phyloP scores from a whole-genome alignment of 2,113 vertebrate genomes.

The Lophius piscatorius region DNA sequence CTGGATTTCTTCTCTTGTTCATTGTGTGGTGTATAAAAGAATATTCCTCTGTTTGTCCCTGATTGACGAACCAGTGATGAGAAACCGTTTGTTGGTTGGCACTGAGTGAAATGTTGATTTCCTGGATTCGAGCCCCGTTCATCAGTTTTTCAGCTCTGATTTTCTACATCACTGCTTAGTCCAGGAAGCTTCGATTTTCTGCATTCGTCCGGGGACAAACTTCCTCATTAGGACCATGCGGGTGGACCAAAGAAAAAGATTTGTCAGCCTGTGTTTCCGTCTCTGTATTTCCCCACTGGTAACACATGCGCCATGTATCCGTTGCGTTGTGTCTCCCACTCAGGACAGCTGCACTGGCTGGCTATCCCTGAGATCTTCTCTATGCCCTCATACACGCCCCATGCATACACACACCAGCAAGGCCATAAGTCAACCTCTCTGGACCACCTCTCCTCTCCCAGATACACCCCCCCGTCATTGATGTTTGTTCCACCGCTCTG shows the following conservation, averaged over 20 bases:
- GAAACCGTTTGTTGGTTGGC: conserved; percentile 28
- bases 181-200: conserved; percentile 36
- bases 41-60: background rate
- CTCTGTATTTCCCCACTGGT: conserved; percentile 9
- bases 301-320: conserved; percentile 68
- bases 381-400: conserved; percentile 25
- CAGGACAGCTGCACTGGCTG: conserved; percentile 78
- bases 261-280: conserved; percentile 1
- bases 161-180: conserved; percentile 19
- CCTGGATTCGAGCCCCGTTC: conserved; percentile 17
- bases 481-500: too few species aligned
- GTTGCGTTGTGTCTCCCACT: conserved; percentile 66
- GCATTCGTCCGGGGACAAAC: conserved; percentile 36
- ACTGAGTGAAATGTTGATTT: conserved; percentile 47
- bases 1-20: conserved; percentile 5
- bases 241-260: conserved; percentile 17
- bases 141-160: conserved; percentile 28
- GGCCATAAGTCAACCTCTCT: conserved; percentile 59
- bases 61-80: conserved; percentile 5
- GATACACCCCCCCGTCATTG: background rate
- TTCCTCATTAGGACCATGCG: conserved; percentile 8
- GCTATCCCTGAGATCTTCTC: conserved; percentile 58
- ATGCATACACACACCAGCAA: conserved; percentile 15
- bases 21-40: background rate
- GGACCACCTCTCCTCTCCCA: conserved; percentile 26